These are phyloP conservation scores for Acipenser oxyrinchus DNA, from an alignment of 2,797 vertebrate species.

Conservation along the genomic window DNA sequence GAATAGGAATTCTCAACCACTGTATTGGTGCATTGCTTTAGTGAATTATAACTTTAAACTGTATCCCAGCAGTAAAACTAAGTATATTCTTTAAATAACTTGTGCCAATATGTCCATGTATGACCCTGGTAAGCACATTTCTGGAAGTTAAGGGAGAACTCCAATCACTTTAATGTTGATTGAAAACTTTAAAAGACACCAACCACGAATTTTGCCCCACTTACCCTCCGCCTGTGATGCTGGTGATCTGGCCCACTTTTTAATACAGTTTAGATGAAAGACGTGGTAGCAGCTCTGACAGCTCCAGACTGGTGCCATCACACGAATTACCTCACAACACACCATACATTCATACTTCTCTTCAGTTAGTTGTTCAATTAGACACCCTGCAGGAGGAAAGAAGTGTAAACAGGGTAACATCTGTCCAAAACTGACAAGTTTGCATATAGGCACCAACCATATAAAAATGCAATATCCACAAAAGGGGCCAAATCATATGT, in stretches of 20 bases:
- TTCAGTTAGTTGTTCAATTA: constrained; percentile 90
- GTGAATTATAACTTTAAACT: no score
- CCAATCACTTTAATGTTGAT: no score
- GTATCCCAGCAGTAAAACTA: no score
- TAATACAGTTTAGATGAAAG: constrained; percentile 94
- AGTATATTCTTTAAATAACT: no score
- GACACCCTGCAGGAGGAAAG: constrained; percentile 58
- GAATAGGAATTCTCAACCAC: no score
- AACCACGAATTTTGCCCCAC: constrained; percentile 6
- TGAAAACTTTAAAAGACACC: no score
- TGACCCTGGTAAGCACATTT: no score
- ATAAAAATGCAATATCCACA: neutral
- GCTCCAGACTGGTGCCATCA: constrained; percentile 87
- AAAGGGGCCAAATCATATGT: neutral
- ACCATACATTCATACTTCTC: constrained; percentile 99
- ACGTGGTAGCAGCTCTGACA: constrained; percentile 96
- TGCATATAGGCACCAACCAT: no score
- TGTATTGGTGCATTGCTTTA: no score
- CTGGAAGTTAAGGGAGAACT: no score
- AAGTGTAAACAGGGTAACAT: neutral
- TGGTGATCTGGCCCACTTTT: constrained; percentile 94
- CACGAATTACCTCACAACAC: constrained; percentile 84
- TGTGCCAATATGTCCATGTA: no score
- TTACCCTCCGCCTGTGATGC: constrained; percentile 90
- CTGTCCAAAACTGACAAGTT: neutral